Evolutionary conservation across 92 coral and sea anemone species (phyloP).

Genomic region (Umimayanthus chanpuru): DNA sequence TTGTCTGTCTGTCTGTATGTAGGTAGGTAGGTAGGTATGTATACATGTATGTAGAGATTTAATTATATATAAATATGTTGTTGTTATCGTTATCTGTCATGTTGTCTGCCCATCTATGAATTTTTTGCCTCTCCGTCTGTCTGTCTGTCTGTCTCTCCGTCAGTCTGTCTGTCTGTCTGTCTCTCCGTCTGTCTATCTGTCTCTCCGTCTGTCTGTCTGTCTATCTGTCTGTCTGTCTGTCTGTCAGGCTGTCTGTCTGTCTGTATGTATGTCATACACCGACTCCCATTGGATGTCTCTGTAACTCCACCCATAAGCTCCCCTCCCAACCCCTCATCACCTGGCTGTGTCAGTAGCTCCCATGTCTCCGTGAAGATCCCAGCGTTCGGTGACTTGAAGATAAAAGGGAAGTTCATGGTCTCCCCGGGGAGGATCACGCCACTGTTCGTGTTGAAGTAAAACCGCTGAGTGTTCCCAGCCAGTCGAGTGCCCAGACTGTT

Average conservation of each 20-base stretch:
- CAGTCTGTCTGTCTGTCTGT: no score
- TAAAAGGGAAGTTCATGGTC: conserved; percentile 92
- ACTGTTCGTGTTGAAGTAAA: conserved; percentile 95
- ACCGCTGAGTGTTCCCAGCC: conserved; percentile 87
- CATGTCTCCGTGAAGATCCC: conserved; percentile 95
- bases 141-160: no score
- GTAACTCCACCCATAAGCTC: background rate
- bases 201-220: no score
- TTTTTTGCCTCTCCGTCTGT: no score
- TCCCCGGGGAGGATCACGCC: conserved; percentile 99
- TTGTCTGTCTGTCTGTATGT: no score
- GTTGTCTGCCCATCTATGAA: no score
- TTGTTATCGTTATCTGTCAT: no score
- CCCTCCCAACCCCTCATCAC: background rate
- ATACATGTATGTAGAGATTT: no score
- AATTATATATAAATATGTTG: no score
- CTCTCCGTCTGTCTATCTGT: no score
- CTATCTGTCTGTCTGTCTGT: no score
- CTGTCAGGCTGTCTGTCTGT: background rate
- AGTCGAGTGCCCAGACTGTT: conserved; percentile 85
- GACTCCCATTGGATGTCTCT: background rate
- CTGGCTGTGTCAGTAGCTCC: conserved; percentile 90
- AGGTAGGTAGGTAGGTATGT: no score
- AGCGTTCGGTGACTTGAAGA: conserved; percentile 92
- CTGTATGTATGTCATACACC: background rate